phyloP scores from a whole-genome alignment of 2,888 invertebrate genomes.

The Lasioglossum zephyrum region DNA sequence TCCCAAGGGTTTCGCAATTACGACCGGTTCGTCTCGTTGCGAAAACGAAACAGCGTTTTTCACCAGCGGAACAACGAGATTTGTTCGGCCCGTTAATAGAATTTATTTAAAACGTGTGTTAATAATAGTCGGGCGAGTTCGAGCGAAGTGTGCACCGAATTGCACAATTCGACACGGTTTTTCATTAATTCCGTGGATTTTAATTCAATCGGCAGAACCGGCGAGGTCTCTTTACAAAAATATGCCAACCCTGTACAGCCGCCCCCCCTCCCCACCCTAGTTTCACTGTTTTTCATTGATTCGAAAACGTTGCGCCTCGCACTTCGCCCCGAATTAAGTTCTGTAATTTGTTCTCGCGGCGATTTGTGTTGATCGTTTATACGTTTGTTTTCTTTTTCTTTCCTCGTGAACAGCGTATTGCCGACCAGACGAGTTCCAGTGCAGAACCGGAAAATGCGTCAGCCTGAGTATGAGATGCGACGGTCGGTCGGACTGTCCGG shows the following conservation, averaged over 20 bases:
- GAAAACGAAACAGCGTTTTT: neutral
- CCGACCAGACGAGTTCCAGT: conserved; percentile 85
- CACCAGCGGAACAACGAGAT: neutral
- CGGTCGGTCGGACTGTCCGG: conserved; percentile 85
- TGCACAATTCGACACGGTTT: neutral
- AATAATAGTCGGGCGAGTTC: neutral
- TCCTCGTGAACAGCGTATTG: conserved; percentile 79
- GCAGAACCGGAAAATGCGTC: conserved; percentile 86
- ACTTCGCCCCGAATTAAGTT: neutral
- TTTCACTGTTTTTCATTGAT: neutral
- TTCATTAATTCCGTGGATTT: neutral
- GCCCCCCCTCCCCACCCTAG: neutral
- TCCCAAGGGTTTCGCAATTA: neutral
- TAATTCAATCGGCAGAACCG: neutral
- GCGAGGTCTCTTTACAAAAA: neutral
- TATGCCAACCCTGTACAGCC: neutral
- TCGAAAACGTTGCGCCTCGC: conserved; percentile 9
- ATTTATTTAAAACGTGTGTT: neutral
- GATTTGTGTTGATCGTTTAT: conserved; percentile 74
- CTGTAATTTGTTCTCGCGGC: conserved; percentile 1
- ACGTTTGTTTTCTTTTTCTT: conserved; percentile 26
- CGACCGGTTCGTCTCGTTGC: neutral
- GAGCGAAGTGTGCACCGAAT: neutral
- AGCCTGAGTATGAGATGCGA: conserved; percentile 84
- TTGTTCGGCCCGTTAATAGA: neutral